Base-by-base conservation (phyloP, 2,888 invertebrate species). In the Xylota segnis region DNA sequence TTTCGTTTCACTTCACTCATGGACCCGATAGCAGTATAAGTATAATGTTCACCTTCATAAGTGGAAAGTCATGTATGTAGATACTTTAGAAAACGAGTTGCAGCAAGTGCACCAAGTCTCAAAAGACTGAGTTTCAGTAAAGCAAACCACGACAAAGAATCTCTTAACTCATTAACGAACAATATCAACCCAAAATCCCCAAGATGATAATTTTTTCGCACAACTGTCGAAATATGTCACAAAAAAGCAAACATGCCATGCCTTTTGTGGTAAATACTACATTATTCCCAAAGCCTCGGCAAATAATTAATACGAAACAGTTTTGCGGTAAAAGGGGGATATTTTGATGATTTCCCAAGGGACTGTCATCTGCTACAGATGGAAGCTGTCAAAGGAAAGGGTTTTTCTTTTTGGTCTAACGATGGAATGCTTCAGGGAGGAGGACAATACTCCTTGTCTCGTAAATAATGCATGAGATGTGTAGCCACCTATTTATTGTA, bases 331-430 rank as follows among this genome's bases (percentile, higher is more conserved):
- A 58, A 58, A 58, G 7, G 32, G 18, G 29, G 16, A 56, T 58
- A 18, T 56, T 70, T 56, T 40, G 45, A 32, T 70, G 70, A 70
- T 70, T 70, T 70, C 70, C 70, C 70, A 12, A 18, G 56, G 23
- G 70, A n/a, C n/a, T 32, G 16, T 16, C 56, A 34, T 43, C 58
- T 18, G 29, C 1, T 7, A 54, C 45, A 32, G 34, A 56, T 45
- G 23, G 5, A 32, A 56, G 16, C n/a, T 56, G 54, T 29, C 6
- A 32, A 40, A 7, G 16, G 14, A 45, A 14, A n/a, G 18, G 34
- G 1, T 56, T 34, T 18, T n/a, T n/a, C n/a, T 2, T 37, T 23
- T 14, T 4, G 32, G 5, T 32, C 4, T 16, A 9, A 34, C 9
- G 37, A 18, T 23, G 12, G 18, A 18, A 12, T 34, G 37, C 59